Conservation (phyloP, 2,113 vertebrate genomes). For the Mustelus asterias region DNA sequence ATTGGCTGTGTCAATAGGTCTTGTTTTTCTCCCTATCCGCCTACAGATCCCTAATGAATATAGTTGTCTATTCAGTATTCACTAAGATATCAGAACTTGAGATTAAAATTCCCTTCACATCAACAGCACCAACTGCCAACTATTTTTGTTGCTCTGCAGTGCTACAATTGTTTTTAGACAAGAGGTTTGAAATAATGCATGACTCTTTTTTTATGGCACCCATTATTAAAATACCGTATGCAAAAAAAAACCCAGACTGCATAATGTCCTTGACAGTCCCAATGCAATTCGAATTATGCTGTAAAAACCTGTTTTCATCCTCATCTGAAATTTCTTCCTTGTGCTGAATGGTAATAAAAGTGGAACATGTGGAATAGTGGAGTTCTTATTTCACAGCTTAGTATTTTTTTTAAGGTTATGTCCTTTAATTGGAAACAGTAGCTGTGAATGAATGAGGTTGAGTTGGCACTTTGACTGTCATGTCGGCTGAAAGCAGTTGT, state of each 20-base stretch:
- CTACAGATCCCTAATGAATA: neutral
- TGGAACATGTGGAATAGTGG: neutral
- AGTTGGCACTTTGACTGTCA: neutral
- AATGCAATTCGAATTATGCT: neutral
- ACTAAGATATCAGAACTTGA: slow-evolving; percentile 5
- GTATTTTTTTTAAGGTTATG: neutral
- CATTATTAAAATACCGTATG: slow-evolving; percentile 26
- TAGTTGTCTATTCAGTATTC: slow-evolving; percentile 10
- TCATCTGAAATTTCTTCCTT: neutral
- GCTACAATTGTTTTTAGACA: neutral
- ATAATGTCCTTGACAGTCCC: slow-evolving; percentile 2
- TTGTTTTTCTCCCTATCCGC: neutral
- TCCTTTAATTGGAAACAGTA: no score
- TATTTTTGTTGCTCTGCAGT: neutral
- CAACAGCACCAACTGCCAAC: neutral
- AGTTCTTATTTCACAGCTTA: neutral
- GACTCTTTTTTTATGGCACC: neutral
- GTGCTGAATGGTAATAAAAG: neutral
- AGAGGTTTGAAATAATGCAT: slow-evolving; percentile 23
- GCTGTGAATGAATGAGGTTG: neutral
- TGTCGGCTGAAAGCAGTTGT: neutral
- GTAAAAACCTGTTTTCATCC: neutral
- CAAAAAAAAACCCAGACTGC: neutral
- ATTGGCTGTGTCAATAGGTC: slow-evolving; percentile 11
- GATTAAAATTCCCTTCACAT: slow-evolving; percentile 25